Evolutionary conservation across 1,140 invertebrate species (phyloP).

Genomic region (Wasmannia auropunctata): DNA sequence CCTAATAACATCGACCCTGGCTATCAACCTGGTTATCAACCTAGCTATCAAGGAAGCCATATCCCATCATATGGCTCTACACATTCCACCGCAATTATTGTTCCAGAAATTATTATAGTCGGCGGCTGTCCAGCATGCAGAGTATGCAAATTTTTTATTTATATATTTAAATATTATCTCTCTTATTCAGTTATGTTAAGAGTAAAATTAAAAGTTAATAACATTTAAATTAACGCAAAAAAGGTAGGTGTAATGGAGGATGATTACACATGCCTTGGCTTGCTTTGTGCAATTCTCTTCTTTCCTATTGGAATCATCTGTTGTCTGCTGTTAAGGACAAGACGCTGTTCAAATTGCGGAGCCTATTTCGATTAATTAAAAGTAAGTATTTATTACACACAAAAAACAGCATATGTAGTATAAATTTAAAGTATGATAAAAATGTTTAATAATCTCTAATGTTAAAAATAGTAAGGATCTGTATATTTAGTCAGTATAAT

Average conservation of each 20-base stretch:
- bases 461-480: not conserved
- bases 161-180: not conserved
- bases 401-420: not conserved
- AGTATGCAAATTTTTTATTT: conserved; percentile 81
- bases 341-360: conserved; percentile 93
- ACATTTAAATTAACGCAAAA: conserved; percentile 43
- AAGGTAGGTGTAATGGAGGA: conserved; percentile 93
- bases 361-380: conserved; percentile 89
- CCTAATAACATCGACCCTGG: conserved; percentile 66
- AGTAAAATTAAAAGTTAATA: not conserved
- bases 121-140: conserved; percentile 94
- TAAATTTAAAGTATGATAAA: not conserved
- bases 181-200: not conserved
- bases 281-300: conserved; percentile 93
- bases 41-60: conserved; percentile 71
- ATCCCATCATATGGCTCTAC: conserved; percentile 85
- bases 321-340: conserved; percentile 91
- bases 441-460: not conserved
- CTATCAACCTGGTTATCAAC: conserved; percentile 30
- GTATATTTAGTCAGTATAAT: not conserved
- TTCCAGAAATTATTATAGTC: conserved; percentile 89
- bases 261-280: conserved; percentile 92
- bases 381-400: not conserved
- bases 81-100: conserved; percentile 78
- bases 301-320: conserved; percentile 94